Percentiles rank a stretch among this genome's conserved stretches.
phyloP scores from a whole-genome alignment of 2,888 invertebrate species.

The Fissipunctia ypsillon region DNA sequence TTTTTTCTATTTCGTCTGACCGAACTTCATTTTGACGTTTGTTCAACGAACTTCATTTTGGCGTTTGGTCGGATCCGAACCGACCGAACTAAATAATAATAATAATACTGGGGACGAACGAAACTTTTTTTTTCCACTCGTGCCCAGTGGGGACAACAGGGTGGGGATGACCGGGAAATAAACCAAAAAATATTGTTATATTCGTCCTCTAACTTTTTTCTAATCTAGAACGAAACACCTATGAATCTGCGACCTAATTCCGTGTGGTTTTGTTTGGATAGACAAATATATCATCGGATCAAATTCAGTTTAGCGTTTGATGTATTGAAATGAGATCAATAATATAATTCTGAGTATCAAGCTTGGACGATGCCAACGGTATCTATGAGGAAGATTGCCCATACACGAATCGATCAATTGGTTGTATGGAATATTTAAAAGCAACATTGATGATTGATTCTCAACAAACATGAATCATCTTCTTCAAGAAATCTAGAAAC shows the following conservation, averaged over 20 bases:
- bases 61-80: no score
- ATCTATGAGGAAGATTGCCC: conserved; percentile 34
- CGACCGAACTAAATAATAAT: no score
- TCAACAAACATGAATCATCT: background rate
- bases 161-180: no score
- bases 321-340: conserved; percentile 55
- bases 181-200: no score
- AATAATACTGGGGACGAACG: no score
- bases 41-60: no score
- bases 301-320: conserved; percentile 48
- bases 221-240: conserved; percentile 14
- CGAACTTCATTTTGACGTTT: no score
- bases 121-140: no score
- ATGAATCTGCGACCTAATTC: conserved; percentile 42
- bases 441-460: background rate
- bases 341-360: conserved; percentile 48
- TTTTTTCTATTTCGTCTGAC: no score
- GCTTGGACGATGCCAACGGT: conserved; percentile 43
- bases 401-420: conserved; percentile 28
- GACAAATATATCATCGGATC: conserved; percentile 45
- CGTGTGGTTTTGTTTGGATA: conserved; percentile 44
- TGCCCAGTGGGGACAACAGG: no score
- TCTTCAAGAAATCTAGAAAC: background rate
- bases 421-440: conserved; percentile 23
- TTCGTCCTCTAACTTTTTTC: no score